phyloP scores from a whole-genome alignment of 2,113 vertebrate species.

The Canis aureus region DNA sequence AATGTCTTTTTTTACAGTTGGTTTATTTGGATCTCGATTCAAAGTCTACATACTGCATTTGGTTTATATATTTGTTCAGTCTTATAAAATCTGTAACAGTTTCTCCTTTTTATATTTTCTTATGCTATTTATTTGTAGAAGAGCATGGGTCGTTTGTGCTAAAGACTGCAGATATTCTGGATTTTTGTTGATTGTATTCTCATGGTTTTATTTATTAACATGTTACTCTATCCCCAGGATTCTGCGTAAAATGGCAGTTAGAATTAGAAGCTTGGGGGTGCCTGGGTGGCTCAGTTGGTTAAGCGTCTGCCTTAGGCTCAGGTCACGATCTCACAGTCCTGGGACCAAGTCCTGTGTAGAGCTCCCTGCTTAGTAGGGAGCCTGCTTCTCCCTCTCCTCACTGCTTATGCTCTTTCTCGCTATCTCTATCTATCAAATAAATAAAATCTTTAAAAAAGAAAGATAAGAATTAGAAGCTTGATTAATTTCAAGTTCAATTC shows the following conservation, averaged over 20 bases:
- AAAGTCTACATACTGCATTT: slow-evolving; percentile 5
- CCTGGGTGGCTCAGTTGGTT: too few relatives aligned
- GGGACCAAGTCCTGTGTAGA: too few relatives aligned
- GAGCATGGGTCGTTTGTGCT: background rate
- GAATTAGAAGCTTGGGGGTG: background rate
- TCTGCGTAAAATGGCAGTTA: background rate
- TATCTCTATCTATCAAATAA: too few relatives aligned
- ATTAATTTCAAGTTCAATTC: slow-evolving; percentile 12
- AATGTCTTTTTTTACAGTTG: slow-evolving; percentile 7
- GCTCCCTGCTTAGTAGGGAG: too few relatives aligned
- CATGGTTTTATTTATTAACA: slow-evolving; percentile 37
- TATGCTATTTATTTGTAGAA: slow-evolving; percentile 32
- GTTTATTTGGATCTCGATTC: slow-evolving; percentile 47
- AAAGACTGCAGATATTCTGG: background rate
- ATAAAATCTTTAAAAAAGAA: too few relatives aligned
- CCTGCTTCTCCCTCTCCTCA: too few relatives aligned
- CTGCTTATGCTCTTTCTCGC: too few relatives aligned
- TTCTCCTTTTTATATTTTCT: slow-evolving; percentile 24
- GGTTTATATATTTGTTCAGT: slow-evolving; percentile 28
- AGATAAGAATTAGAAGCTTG: background rate
- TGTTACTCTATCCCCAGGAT: background rate
- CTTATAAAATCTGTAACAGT: slow-evolving; percentile 1
- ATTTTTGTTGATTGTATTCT: slow-evolving; percentile 6
- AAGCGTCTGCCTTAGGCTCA: too few relatives aligned
- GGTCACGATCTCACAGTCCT: too few relatives aligned